These are phyloP conservation scores for Esox masquinongy DNA, from an alignment of 2,797 vertebrate species.

Conservation along the genomic window DNA sequence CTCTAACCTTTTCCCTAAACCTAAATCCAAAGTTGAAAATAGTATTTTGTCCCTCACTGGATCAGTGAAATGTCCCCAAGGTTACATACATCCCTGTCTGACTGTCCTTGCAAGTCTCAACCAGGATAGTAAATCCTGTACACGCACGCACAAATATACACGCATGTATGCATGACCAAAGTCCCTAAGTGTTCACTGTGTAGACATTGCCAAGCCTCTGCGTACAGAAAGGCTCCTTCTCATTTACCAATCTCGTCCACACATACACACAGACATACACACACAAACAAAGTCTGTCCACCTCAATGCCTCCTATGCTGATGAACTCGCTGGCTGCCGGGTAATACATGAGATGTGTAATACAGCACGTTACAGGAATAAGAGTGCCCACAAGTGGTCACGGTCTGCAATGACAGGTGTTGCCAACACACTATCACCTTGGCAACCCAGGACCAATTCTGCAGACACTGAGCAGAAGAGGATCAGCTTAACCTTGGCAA, in stretches of 20 bases:
- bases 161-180: not conserved
- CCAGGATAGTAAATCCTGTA: not conserved
- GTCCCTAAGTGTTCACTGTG: not conserved
- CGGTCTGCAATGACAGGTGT: slow-evolving; percentile 46
- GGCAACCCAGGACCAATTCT: not conserved
- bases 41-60: too few species aligned
- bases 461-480: not conserved
- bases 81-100: too few species aligned
- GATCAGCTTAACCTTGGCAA: not conserved
- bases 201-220: not conserved
- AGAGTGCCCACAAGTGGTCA: slow-evolving; percentile 71
- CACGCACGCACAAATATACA: not conserved
- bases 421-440: not conserved
- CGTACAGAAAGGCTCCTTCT: not conserved
- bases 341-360: slow-evolving; percentile 11
- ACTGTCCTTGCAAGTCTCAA: too few species aligned
- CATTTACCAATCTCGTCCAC: not conserved
- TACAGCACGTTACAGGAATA: slow-evolving; percentile 42
- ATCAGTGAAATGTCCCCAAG: too few species aligned
- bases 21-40: too few species aligned
- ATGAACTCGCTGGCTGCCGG: not conserved
- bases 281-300: not conserved
- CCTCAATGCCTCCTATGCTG: not conserved
- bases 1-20: too few species aligned
- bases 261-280: not conserved